phyloP scores from a whole-genome alignment of 2,888 invertebrate genomes.

The Trypoxylon attenuatum region DNA sequence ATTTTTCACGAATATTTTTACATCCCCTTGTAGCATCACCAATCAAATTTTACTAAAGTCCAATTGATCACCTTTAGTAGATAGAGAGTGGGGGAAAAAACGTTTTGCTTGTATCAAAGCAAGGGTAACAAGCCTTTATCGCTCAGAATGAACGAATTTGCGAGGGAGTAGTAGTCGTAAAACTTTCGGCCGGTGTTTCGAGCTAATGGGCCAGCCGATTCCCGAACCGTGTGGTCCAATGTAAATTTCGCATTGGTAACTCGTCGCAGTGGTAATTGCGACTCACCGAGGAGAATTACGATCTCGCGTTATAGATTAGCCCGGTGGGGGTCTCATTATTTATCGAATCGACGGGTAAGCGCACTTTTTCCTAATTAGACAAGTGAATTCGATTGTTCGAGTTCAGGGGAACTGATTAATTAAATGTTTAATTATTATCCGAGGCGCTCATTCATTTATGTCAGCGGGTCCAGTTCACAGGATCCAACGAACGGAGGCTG shows the following conservation, averaged over 20 bases:
- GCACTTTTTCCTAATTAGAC: slow-evolving; percentile 22
- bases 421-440: slow-evolving; percentile 37
- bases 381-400: slow-evolving; percentile 14
- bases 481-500: too few species aligned
- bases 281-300: neutral
- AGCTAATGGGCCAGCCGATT: too few species aligned
- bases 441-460: slow-evolving; percentile 21
- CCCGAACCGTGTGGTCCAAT: neutral
- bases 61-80: too few species aligned
- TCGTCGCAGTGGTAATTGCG: neutral
- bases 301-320: neutral
- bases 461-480: neutral
- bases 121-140: too few species aligned
- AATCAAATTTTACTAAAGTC: too few species aligned
- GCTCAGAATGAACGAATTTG: too few species aligned
- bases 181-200: neutral
- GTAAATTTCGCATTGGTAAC: neutral
- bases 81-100: too few species aligned
- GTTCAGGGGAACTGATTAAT: slow-evolving; percentile 24
- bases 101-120: too few species aligned
- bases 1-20: too few species aligned
- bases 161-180: neutral
- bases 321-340: too few species aligned
- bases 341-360: neutral
- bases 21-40: too few species aligned